A percentile compares a stretch with the other conserved stretches of the same genome.
phyloP scores from a whole-genome alignment of 2,113 vertebrate species.

The Psettodes erumei region DNA sequence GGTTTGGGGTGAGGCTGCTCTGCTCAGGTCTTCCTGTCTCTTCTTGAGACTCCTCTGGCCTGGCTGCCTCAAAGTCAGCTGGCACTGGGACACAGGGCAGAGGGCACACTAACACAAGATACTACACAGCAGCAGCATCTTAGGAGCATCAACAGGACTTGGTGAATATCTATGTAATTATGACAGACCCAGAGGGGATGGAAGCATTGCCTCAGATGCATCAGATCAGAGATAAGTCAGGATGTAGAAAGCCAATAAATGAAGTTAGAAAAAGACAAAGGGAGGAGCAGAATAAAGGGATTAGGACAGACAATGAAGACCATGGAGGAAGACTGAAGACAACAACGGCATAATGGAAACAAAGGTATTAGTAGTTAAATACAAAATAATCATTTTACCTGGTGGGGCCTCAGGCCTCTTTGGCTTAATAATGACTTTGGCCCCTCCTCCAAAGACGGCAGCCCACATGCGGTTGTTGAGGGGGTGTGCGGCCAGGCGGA shows the following conservation, averaged over 20 bases:
- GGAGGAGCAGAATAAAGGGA: background rate
- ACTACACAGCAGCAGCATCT: slow-evolving; percentile 57
- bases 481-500: slow-evolving; percentile 94
- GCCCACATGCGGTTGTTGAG: slow-evolving; percentile 98
- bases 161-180: slow-evolving; percentile 8
- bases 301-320: slow-evolving; percentile 13
- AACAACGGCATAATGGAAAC: background rate
- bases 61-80: slow-evolving; percentile 79
- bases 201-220: slow-evolving; percentile 8
- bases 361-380: background rate
- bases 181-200: slow-evolving; percentile 24
- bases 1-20: slow-evolving; percentile 62
- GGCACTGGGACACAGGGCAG: slow-evolving; percentile 79
- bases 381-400: slow-evolving; percentile 79
- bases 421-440: slow-evolving; percentile 92
- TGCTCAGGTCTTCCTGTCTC: slow-evolving; percentile 76
- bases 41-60: slow-evolving; percentile 72
- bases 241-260: slow-evolving; percentile 27
- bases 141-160: slow-evolving; percentile 52
- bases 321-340: slow-evolving; percentile 5
- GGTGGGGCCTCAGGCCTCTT: slow-evolving; percentile 89
- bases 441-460: slow-evolving; percentile 95
- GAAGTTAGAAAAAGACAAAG: background rate
- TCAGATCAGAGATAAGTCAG: slow-evolving; percentile 16
- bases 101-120: slow-evolving; percentile 75